Percentiles rank a stretch among this genome's conserved stretches.
These are phyloP conservation scores for Tretioscincus oriximinensis DNA, from an alignment of 2,113 vertebrate species.

Conservation along the genomic window DNA sequence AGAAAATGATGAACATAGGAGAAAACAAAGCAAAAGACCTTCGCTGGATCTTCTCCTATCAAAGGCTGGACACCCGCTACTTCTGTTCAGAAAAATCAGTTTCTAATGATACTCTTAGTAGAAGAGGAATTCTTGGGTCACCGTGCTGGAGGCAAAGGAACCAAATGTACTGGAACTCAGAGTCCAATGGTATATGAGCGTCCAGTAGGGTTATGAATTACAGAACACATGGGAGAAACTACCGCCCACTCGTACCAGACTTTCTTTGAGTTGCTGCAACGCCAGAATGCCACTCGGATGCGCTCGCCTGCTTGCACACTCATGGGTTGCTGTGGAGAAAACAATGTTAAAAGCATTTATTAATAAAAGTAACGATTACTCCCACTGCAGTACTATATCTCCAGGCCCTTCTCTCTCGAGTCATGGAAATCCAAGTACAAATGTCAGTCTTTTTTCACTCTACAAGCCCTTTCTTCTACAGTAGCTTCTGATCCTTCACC, in stretches of 20 bases:
- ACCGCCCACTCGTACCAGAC: conserved; percentile 97
- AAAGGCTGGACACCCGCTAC: not conserved
- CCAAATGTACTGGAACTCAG: conserved; percentile 40
- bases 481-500: not conserved
- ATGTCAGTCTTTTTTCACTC: not conserved
- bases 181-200: conserved; percentile 94
- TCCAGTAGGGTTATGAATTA: conserved; percentile 91
- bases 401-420: too few species aligned
- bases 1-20: not conserved
- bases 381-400: not conserved
- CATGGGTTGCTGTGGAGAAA: conserved; percentile 82
- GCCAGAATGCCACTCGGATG: conserved; percentile 87
- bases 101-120: not conserved
- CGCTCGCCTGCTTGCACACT: conserved; percentile 76
- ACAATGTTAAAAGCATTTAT: not conserved
- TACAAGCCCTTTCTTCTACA: too few species aligned
- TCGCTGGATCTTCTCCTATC: too few species aligned
- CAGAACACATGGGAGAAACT: conserved; percentile 85
- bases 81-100: not conserved
- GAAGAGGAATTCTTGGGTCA: not conserved
- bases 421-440: not conserved
- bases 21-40: not conserved
- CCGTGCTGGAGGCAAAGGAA: not conserved
- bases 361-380: not conserved
- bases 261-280: conserved; percentile 90